Evolutionary conservation across 2,113 vertebrate genomes (phyloP), one percentile per base, ranked within the genome.

Genomic region (Myodes glareolus): DNA sequence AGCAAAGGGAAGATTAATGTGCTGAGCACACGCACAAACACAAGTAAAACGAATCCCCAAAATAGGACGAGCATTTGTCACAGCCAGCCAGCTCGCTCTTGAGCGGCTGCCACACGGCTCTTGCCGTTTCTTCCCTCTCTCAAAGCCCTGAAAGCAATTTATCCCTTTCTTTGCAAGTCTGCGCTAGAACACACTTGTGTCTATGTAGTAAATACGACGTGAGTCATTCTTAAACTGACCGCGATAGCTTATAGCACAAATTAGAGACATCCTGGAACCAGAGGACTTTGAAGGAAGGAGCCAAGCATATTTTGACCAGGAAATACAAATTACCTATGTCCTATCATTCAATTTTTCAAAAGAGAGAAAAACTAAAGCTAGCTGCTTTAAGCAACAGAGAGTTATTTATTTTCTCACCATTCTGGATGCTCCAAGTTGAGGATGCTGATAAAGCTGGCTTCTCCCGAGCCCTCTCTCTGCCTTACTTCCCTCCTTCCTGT

Each of bases 1-100:
- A 82, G 33, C 45, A 72, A 84, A 86, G 33, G 33, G 61, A 97
- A 96, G 91, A 88, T 67, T 21, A 72, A 81, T 73, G 58, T 25
- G 31, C 52, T 42, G 33, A 36, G 65, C 45, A 12, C 77, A 42
- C 45, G 9, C 77, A 42, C 16, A 16, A 82, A 77, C 55, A 91
- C 33, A 92, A 68, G 76, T 17, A 88, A 39, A 58, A 55, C 52
- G 76, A 88, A 85, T 39, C 76, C 68, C 47, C 5, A 87, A 81
- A 92, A 14, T 9, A 76, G 70, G 42, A 16, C 5, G 16, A 45
- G 29, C 36, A n/a, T 36, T 42, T 67, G 47, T 88, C 65, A 88
- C 16, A 75, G 39, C 12, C 39, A 92, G 25, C 25, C 52, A 39
- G 1, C 36, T n/a, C 1, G 19, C 58, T 88, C 63, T n/a, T 36